Percentiles rank a stretch among this genome's conserved stretches.
Evolutionary conservation across 2,888 invertebrate genomes (phyloP).

Genomic region (Drosophila maculinotata): DNA sequence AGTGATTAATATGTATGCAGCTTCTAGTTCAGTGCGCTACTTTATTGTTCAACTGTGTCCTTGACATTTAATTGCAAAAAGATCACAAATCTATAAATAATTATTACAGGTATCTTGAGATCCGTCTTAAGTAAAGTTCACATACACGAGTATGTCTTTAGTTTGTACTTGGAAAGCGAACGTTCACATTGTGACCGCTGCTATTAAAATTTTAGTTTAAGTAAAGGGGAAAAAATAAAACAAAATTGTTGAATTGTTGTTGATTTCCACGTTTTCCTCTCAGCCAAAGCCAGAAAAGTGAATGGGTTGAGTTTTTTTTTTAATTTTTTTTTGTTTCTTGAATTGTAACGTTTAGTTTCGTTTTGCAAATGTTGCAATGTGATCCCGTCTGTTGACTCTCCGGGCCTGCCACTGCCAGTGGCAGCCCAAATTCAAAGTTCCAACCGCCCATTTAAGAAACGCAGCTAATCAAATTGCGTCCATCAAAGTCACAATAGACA

Average conservation of each 20-base stretch:
- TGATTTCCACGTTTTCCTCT: constrained; percentile 71
- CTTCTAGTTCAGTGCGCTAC: constrained; percentile 9
- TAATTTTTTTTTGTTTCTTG: constrained; percentile 9
- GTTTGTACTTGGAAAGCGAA: constrained; percentile 32
- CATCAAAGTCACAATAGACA: constrained; percentile 65
- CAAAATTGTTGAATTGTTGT: constrained; percentile 49
- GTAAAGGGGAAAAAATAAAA: constrained; percentile 39
- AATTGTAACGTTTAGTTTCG: constrained; percentile 51
- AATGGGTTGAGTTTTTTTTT: constrained; percentile 48
- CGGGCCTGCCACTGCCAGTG: constrained; percentile 25
- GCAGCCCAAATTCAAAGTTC: constrained; percentile 29
- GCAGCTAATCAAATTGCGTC: constrained; percentile 61
- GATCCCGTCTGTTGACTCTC: constrained; percentile 23
- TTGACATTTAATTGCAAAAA: constrained; percentile 11
- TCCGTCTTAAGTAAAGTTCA: constrained; percentile 15
- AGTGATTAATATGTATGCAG: background rate
- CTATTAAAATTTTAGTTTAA: constrained; percentile 41
- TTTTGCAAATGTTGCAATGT: constrained; percentile 76
- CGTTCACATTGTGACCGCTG: constrained; percentile 21
- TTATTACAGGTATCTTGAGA: constrained; percentile 21
- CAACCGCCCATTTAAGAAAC: constrained; percentile 44
- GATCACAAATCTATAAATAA: constrained; percentile 14
- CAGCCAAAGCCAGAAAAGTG: constrained; percentile 62
- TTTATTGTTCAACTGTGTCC: constrained; percentile 25
- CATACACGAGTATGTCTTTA: constrained; percentile 4